Conservation (phyloP, 2,113 vertebrate genomes). For the Labeo catla region DNA sequence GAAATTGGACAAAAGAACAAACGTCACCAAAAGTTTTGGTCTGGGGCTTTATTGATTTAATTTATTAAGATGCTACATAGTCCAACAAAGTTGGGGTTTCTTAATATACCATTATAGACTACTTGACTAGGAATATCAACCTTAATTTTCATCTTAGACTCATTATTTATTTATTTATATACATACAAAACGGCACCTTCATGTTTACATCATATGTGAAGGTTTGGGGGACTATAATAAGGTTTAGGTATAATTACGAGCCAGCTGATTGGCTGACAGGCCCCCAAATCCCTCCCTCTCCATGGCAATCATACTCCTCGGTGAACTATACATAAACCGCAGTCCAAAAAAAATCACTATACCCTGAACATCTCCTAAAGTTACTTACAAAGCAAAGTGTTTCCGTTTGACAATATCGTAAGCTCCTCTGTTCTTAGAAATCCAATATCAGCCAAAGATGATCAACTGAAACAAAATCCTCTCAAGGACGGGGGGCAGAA, state of each 20-base stretch:
- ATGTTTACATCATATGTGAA: conserved; percentile 78
- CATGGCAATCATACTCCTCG: conserved; percentile 23
- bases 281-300: conserved; percentile 38
- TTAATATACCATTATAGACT: conserved; percentile 86
- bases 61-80: conserved; percentile 95
- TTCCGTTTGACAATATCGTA: conserved; percentile 14
- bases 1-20: conserved; percentile 58
- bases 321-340: conserved; percentile 32
- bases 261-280: conserved; percentile 35
- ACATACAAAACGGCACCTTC: conserved; percentile 84
- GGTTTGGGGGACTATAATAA: conserved; percentile 71
- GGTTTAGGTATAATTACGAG: conserved; percentile 45
- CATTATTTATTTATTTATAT: conserved; percentile 78
- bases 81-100: conserved; percentile 87
- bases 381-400: conserved; percentile 34
- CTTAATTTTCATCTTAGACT: conserved; percentile 69
- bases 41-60: conserved; percentile 88
- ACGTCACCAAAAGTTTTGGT: conserved; percentile 73
- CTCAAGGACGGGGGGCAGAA: neutral
- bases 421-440: conserved; percentile 42
- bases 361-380: conserved; percentile 41
- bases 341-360: conserved; percentile 31
- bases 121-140: conserved; percentile 80
- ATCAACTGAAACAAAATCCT: conserved; percentile 35
- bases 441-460: conserved; percentile 66